These are phyloP conservation scores for Xiphydria camelus DNA, from an alignment of 2,888 invertebrate genomes.

Conservation along the genomic window DNA sequence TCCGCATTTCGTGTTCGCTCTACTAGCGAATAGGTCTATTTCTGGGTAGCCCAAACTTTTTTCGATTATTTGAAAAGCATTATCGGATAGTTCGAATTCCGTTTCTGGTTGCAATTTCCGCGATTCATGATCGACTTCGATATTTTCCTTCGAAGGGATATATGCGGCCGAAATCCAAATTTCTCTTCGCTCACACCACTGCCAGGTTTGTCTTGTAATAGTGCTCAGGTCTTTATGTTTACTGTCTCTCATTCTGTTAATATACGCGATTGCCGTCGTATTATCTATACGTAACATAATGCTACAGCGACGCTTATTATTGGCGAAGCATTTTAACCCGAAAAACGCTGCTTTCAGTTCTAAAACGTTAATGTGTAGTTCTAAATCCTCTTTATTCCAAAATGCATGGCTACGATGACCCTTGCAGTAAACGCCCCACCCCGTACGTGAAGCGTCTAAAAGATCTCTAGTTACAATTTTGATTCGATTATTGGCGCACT, in stretches of 20 bases:
- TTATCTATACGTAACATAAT: conserved; percentile 29
- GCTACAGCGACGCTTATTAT: conserved; percentile 2
- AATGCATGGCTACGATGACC: conserved; percentile 15
- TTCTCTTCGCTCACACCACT: conserved; percentile 23
- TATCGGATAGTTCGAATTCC: conserved; percentile 19
- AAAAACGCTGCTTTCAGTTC: conserved; percentile 13
- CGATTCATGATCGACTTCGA: conserved; percentile 30
- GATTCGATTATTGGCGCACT: no score
- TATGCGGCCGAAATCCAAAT: conserved; percentile 27
- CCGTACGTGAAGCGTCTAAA: conserved; percentile 13
- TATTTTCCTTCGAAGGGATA: conserved; percentile 22
- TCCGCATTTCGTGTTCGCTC: conserved; percentile 13
- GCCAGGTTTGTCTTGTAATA: conserved; percentile 25
- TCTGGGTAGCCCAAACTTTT: conserved; percentile 10
- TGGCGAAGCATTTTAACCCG: conserved; percentile 15
- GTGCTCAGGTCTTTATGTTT: conserved; percentile 16
- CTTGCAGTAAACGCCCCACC: conserved; percentile 19
- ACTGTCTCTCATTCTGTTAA: conserved; percentile 28
- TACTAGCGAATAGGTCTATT: conserved; percentile 21
- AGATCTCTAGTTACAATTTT: conserved; percentile 11
- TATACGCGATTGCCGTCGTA: conserved; percentile 26
- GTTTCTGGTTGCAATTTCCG: conserved; percentile 24
- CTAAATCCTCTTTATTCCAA: conserved; percentile 8
- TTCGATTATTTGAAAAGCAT: conserved; percentile 11
- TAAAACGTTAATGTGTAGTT: conserved; percentile 8